Evolutionary conservation across 2,888 invertebrate genomes (phyloP).

Genomic region (Noctua pronuba): DNA sequence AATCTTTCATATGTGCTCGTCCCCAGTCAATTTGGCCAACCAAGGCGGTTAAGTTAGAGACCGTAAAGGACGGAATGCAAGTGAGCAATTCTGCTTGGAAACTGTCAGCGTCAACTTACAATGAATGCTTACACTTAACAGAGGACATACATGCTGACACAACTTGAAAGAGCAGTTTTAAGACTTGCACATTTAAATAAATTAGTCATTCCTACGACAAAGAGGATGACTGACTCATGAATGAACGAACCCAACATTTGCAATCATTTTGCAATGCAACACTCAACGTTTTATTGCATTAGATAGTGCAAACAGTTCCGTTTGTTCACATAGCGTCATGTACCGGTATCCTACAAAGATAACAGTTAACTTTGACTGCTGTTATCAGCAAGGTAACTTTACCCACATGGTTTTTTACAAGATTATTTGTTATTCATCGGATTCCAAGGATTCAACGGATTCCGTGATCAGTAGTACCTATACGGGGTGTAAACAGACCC

Average conservation of each 20-base stretch:
- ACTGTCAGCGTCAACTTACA: not conserved
- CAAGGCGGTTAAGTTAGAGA: no score
- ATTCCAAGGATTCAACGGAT: not conserved
- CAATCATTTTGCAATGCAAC: not conserved
- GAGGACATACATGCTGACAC: not conserved
- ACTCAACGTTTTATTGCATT: not conserved
- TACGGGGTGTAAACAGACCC: no score
- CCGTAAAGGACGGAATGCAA: not conserved
- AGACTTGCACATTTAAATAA: not conserved
- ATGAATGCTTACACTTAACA: not conserved
- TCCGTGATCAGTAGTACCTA: not conserved
- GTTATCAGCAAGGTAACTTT: constrained; percentile 52
- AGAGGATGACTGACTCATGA: constrained; percentile 6
- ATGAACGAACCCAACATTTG: not conserved
- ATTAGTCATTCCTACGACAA: constrained; percentile 1
- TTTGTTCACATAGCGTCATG: constrained; percentile 22
- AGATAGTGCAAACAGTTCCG: constrained; percentile 21
- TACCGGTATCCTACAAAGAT: constrained; percentile 56
- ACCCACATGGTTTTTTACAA: constrained; percentile 23
- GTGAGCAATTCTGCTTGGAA: not conserved
- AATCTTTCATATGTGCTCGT: not conserved
- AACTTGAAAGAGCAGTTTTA: not conserved
- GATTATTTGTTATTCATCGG: not conserved
- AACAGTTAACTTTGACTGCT: constrained; percentile 38
- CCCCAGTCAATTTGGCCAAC: not conserved